Base-by-base conservation (phyloP, 1,140 invertebrate species). In the Argopecten irradians region DNA sequence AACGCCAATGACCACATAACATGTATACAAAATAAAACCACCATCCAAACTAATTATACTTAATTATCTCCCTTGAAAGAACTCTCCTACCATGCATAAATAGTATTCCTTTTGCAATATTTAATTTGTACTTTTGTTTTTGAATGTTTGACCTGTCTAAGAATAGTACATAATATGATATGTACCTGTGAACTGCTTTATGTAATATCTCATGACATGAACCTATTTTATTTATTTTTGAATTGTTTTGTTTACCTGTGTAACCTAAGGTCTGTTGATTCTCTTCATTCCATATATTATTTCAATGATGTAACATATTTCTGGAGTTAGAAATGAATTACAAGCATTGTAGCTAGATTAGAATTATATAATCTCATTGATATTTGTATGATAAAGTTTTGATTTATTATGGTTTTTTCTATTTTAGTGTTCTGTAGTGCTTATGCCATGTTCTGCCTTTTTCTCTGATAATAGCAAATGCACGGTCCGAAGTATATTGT, bases 291-390 rank as follows among this genome's bases (percentile, higher is more conserved):
- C 55, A 71, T 71, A n/a, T 71, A 28, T 71, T n/a, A 71, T 71
- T 71, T 71, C n/a, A 71, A 71, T 71, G 55, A 71, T 71, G 55
- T 71, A 28, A 71, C n/a, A 28, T 71, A 71, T 71, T 71, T 71
- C 55, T 28, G 43, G 43, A 16, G 55, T 71, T 22, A 28, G 55
- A 71, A 28, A 28, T 71, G 13, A 13, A 39, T 39, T 39, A 39
- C 36, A 11, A 71, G 55, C n/a, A 46, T 46, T 46, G 43, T 46
- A 46, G 43, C 43, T 19, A 46, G 43, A 46, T 46, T 28, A 71
- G 55, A n/a, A 71, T 71, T 71, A 11, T 71, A 71, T 71, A 28
- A 71, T 28, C n/a, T 71, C 22, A 71, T 71, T 71, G 22, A 39
- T 28, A 11, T 28, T 0, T 71, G 55, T 11, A 19, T 28, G 55